A percentile compares a stretch with the other conserved stretches of the same genome.
phyloP scores from a whole-genome alignment of 2,888 invertebrate genomes.

The Caenorhabditis becei region DNA sequence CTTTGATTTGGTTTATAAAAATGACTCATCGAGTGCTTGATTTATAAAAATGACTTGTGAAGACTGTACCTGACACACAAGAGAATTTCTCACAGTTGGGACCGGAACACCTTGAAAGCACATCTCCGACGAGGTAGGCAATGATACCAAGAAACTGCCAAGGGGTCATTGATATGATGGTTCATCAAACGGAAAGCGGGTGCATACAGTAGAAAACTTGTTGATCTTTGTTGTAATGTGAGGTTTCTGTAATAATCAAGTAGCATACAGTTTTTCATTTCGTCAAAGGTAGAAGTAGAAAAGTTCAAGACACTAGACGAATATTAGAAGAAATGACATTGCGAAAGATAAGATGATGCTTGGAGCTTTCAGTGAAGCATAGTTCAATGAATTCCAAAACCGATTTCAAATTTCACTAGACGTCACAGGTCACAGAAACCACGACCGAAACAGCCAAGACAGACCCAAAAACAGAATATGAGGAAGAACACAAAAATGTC shows the following conservation, averaged over 20 bases:
- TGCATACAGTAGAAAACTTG: neutral
- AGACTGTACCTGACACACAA: constrained; percentile 50
- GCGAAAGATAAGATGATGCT: neutral
- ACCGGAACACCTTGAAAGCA: constrained; percentile 36
- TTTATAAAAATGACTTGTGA: too few species aligned
- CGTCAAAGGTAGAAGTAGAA: too few species aligned
- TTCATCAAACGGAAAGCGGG: constrained; percentile 1
- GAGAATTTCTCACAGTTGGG: constrained; percentile 53
- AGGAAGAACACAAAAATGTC: neutral
- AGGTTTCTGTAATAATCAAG: neutral
- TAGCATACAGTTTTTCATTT: too few species aligned
- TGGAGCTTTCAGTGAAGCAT: constrained; percentile 21
- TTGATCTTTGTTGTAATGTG: neutral
- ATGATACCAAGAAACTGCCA: constrained; percentile 31
- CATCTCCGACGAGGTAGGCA: constrained; percentile 20
- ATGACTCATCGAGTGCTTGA: too few species aligned
- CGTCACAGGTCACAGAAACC: constrained; percentile 30
- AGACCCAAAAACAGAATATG: too few species aligned
- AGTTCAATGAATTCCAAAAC: constrained; percentile 50
- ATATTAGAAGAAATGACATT: neutral
- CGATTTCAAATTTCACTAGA: constrained; percentile 51
- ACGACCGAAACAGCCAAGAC: neutral
- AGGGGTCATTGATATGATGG: constrained; percentile 22
- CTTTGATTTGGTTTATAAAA: too few species aligned
- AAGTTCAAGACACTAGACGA: neutral